Base-by-base conservation (phyloP, 64 coral and sea anemone genomes). In the Porites australiensis region DNA sequence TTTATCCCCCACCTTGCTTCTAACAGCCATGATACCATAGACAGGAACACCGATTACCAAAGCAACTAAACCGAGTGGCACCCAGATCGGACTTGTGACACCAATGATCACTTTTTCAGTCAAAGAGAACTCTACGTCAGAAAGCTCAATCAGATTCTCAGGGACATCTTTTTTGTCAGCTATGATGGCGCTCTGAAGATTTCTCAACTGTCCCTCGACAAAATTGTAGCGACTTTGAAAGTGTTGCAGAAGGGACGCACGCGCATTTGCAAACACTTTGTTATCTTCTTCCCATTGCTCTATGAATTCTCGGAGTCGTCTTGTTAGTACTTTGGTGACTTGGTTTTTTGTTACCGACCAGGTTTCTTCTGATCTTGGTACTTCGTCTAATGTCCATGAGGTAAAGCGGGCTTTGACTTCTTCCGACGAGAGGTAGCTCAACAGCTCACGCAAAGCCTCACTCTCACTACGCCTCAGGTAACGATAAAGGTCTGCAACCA, bases 241-340 rank as follows among this genome's bases (percentile, higher is more conserved):
- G 71, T 77, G 74, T 4, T 57, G 53, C 8, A 75, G 1, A 13
- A 88, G 22, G 15, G 70, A 88, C 15, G 63, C 23, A 3, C 71
- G 71, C 60, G 86, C 37, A 44, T 44, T n/a, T 60, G 55, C 23
- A 27, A 76, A 77, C 19, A 88, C 70, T 11, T 88, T 6, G 14
- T 88, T 49, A 49, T 76, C 60, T 59, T 88, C 86, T 88, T 88
- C 86, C 86, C 71, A 88, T 37, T 77, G 37, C 20, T 76, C 45
- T 6, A 88, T 77, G 23, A 64, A 49, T 1, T 60, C 74, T 77
- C 13, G 71, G 21, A 88, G 18, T 3, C 86, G 71, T 10, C 4
- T 63, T 75, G 47, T 9, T 4, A 88, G 12, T 10, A 6, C 55
- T 50, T 88, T 77, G 5, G 3, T 65, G 54, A 88, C 50, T 13